Evolutionary conservation across 2,888 invertebrate genomes (phyloP), one percentile per base, ranked within the genome.

Genomic region (Adela reaumurella): DNA sequence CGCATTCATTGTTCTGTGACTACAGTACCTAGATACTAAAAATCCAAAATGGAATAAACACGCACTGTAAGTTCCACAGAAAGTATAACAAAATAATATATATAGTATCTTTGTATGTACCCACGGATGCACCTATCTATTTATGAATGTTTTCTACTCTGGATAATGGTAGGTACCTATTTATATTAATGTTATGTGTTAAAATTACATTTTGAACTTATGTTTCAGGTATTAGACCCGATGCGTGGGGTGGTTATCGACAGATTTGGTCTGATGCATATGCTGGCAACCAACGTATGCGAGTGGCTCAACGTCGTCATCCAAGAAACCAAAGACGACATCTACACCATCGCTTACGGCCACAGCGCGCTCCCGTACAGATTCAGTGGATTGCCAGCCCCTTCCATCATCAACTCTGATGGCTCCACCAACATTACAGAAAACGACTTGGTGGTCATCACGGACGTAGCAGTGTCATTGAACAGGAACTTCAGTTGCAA

Each of bases 251-350:
- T 77, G 3, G 76, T 78, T 0, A 55, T 78, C 3, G 74, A 77
- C n/a, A 84, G 94, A 56, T 92, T 96, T 58, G 96, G 96, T 0
- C 78, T 95, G 14, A 95, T 96, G 94, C 96, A 97, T 65, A 83
- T 94, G 81, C 87, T 96, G 53, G 95, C 94, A 1, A 94, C 94
- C 14, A 96, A 96, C 65, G 74, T 96, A 11, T 95, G 94, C 70
- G 93, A 95, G 59, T 96, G 96, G 96, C 72, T 95, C 5, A 88
- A 90, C 64, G 90, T 93, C 1, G 80, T 94, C 19, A 88, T 94
- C 14, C 89, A 90, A 63, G 94, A 94, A 65, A 94, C 94, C 2
- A 87, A 90, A 62, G 92, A 93, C 61, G 93, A 94, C 64, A 90
- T 93, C 50, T 80, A 86, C 17, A 62, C 69, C 2, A 68, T 78